Percentiles rank a stretch among this genome's conserved stretches.
These are phyloP conservation scores for Chauna torquata DNA, from an alignment of 2,113 vertebrate species.

Conservation along the genomic window DNA sequence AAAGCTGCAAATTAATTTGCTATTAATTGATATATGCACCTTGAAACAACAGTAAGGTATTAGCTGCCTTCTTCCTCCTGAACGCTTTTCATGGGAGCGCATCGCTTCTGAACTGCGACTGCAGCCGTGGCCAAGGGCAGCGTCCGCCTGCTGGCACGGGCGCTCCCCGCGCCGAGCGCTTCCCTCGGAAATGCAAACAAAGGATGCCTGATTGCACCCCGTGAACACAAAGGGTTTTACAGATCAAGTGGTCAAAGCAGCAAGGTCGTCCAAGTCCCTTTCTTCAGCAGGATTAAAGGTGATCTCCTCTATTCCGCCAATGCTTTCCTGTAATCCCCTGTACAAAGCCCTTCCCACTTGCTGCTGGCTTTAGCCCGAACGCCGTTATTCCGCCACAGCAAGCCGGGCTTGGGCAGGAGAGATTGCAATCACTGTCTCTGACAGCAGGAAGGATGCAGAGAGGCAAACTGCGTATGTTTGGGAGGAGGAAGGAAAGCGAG, in stretches of 20 bases:
- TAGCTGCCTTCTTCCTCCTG: not conserved
- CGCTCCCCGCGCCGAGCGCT: not conserved
- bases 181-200: not conserved
- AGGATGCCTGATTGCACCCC: conserved; percentile 3
- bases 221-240: conserved; percentile 22
- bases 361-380: not conserved
- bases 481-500: not conserved
- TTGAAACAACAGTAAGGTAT: not conserved
- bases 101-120: not conserved
- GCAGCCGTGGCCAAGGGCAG: not conserved
- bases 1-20: conserved; percentile 24
- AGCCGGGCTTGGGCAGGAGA: not conserved
- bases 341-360: not conserved
- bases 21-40: not conserved
- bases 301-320: not conserved
- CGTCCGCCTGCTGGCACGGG: not conserved
- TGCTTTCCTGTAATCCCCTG: not conserved
- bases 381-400: not conserved
- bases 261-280: conserved; percentile 6
- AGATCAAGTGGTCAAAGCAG: conserved; percentile 17
- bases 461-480: fast-evolving
- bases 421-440: not conserved
- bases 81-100: not conserved
- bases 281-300: conserved; percentile 15
- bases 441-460: conserved; percentile 28